Conservation (phyloP, 2,888 invertebrate species). For the Tenthredo livida region DNA sequence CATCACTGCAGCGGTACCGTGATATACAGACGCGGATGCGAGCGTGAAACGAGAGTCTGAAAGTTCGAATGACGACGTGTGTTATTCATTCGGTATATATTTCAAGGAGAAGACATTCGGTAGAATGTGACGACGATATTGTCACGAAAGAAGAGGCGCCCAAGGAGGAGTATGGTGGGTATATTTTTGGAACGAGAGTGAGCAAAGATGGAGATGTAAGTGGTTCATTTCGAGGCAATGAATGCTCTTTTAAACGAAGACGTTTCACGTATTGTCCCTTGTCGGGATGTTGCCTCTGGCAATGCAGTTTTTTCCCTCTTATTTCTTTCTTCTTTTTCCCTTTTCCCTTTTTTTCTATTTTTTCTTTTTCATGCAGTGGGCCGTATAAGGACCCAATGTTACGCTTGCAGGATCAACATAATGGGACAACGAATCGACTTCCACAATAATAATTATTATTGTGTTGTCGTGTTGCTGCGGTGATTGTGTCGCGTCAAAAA, state of each 20-base stretch:
- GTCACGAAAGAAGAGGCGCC: slow-evolving; percentile 35
- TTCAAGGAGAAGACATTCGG: slow-evolving; percentile 7
- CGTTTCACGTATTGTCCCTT: slow-evolving; percentile 48
- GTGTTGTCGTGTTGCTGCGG: slow-evolving; percentile 60
- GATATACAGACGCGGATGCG: not conserved
- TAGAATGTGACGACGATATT: slow-evolving; percentile 45
- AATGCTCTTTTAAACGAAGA: slow-evolving; percentile 50
- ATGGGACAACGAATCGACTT: slow-evolving; percentile 55
- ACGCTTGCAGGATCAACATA: slow-evolving; percentile 60
- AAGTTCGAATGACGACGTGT: slow-evolving; percentile 26
- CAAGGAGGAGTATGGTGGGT: not conserved
- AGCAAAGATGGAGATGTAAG: slow-evolving; percentile 51
- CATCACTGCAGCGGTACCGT: not conserved
- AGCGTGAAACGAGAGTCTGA: not conserved
- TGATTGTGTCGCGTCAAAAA: slow-evolving; percentile 65
- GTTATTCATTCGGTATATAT: slow-evolving; percentile 34
- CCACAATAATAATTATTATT: slow-evolving; percentile 64
- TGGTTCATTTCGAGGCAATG: slow-evolving; percentile 48
- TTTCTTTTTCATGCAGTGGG: not conserved
- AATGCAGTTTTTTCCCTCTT: slow-evolving; percentile 4
- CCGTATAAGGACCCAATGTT: slow-evolving; percentile 57
- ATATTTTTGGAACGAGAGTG: slow-evolving; percentile 43
- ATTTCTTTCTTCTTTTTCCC: not conserved
- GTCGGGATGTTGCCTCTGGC: slow-evolving; percentile 32
- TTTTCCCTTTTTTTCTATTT: not conserved